phyloP scores from a whole-genome alignment of 2,797 vertebrate genomes.

The Scarus forsteni region DNA sequence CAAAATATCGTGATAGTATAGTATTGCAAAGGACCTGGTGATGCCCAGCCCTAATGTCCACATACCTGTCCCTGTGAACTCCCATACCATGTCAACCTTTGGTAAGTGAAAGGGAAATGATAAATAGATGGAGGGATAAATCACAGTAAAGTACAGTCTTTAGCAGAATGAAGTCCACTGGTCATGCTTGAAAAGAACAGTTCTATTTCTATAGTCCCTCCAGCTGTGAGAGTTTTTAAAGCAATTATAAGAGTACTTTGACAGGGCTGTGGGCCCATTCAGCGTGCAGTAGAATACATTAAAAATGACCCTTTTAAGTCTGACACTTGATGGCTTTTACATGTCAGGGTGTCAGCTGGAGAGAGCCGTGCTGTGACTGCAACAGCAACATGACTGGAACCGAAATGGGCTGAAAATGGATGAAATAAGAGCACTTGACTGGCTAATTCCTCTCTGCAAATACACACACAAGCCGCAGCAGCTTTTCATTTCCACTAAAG shows the following conservation, averaged over 20 bases:
- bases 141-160: conserved; percentile 4
- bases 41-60: no score
- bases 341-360: conserved; percentile 48
- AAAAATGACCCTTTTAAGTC: conserved; percentile 71
- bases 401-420: conserved; percentile 43
- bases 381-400: conserved; percentile 32
- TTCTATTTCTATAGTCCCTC: conserved; percentile 24
- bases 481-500: conserved; percentile 6
- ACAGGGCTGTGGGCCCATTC: conserved; percentile 36
- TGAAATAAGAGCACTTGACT: conserved; percentile 49
- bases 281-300: conserved; percentile 56
- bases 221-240: conserved; percentile 48
- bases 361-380: conserved; percentile 29
- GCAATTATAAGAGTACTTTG: conserved; percentile 54
- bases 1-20: no score
- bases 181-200: conserved; percentile 22
- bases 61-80: neutral
- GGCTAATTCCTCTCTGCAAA: conserved; percentile 36
- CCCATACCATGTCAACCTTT: neutral
- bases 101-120: neutral
- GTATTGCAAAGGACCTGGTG: neutral
- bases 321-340: conserved; percentile 60
- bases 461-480: conserved; percentile 13
- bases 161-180: conserved; percentile 5
- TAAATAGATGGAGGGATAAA: neutral